Percentiles rank a stretch among this genome's conserved stretches.
These are phyloP conservation scores for Drosophila meridionalis DNA, from an alignment of 2,888 invertebrate species.

Conservation along the genomic window DNA sequence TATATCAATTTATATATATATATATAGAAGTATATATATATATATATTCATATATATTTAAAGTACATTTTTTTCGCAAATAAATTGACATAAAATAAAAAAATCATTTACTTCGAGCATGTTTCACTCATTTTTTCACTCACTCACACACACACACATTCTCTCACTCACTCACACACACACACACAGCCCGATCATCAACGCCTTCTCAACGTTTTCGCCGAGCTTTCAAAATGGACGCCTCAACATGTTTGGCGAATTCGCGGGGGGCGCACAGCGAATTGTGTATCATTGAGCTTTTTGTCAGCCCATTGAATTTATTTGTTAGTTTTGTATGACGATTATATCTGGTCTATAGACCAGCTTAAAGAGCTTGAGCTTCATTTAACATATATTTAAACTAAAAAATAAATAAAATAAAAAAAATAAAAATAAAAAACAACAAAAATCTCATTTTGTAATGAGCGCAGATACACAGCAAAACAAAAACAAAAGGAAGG, in stretches of 20 bases:
- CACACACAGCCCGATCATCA: constrained; percentile 8
- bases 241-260: not conserved
- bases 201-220: constrained; percentile 14
- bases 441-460: constrained; percentile 7
- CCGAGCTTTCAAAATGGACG: not conserved
- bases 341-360: constrained; percentile 27
- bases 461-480: constrained; percentile 8
- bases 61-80: constrained; percentile 54
- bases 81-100: constrained; percentile 50
- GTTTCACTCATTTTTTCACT: constrained; percentile 48
- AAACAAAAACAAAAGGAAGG: constrained; percentile 42
- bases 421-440: constrained; percentile 14
- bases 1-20: constrained; percentile 4
- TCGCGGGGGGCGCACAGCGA: not conserved
- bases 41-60: constrained; percentile 24
- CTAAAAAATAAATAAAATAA: constrained; percentile 7
- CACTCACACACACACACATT: constrained; percentile 29
- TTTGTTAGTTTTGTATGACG: constrained; percentile 27
- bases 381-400: constrained; percentile 22
- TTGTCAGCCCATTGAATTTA: constrained; percentile 7
- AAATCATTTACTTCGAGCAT: constrained; percentile 46
- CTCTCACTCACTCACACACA: constrained; percentile 7
- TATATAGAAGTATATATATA: constrained; percentile 14
- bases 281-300: constrained; percentile 28
- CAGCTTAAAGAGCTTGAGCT: constrained; percentile 57